Conservation (phyloP, 2,888 invertebrate genomes). For the Ecliptopera silaceata region DNA sequence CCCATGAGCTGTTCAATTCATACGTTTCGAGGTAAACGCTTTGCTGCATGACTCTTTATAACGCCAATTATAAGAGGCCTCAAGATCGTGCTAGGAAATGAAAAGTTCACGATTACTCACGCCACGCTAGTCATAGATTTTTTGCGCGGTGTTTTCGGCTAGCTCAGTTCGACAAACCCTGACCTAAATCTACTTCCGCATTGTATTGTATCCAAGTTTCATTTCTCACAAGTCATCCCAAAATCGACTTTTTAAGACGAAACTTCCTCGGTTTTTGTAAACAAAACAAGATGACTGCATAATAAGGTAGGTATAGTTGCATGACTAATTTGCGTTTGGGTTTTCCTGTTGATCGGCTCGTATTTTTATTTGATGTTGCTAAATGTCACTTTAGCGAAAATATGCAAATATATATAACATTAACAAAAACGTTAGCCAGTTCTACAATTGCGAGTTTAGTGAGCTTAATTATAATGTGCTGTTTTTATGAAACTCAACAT, state of each 20-base stretch:
- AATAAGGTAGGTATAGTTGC: conserved; percentile 3
- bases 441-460: too few species aligned
- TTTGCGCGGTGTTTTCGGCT: neutral
- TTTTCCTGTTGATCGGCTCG: conserved; percentile 23
- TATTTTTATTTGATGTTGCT: neutral
- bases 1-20: too few species aligned
- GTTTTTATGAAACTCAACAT: neutral
- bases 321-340: conserved; percentile 29
- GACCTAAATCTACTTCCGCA: conserved; percentile 20
- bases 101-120: neutral
- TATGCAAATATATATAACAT: neutral
- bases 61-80: neutral
- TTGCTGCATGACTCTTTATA: neutral
- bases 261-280: conserved; percentile 11
- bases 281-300: conserved; percentile 7
- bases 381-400: neutral
- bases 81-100: neutral
- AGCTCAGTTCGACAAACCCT: conserved; percentile 8
- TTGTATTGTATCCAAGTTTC: conserved; percentile 12
- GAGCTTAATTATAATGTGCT: too few species aligned
- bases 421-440: too few species aligned
- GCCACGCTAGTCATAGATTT: neutral
- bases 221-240: conserved; percentile 6
- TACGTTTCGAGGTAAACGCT: too few species aligned
- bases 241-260: neutral